A percentile compares a stretch with the other conserved stretches of the same genome.
phyloP scores from a whole-genome alignment of 2,113 vertebrate genomes.

The Trematomus loennbergii region DNA sequence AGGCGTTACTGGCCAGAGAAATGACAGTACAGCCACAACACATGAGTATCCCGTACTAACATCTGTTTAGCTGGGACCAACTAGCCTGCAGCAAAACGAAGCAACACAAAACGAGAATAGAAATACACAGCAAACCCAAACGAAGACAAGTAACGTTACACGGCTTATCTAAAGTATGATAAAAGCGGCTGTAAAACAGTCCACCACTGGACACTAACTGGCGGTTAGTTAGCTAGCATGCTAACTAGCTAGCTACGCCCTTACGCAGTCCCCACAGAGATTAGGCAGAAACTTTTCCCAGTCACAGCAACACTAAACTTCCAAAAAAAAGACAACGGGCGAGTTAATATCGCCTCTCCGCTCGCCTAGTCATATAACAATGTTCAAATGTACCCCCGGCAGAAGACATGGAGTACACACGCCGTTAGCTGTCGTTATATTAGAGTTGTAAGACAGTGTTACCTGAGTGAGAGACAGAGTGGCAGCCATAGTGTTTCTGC shows the following conservation, averaged over 20 bases:
- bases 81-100: slow-evolving; percentile 41
- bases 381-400: neutral
- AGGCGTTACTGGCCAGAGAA: slow-evolving; percentile 13
- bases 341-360: slow-evolving; percentile 10
- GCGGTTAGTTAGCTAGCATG: slow-evolving; percentile 69
- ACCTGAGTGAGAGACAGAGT: slow-evolving; percentile 95
- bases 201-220: slow-evolving; percentile 65
- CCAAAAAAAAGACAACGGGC: slow-evolving; percentile 43
- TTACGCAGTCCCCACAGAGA: slow-evolving; percentile 83
- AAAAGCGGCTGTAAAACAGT: slow-evolving; percentile 31
- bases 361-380: neutral
- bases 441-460: slow-evolving; percentile 77
- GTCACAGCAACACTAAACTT: slow-evolving; percentile 78
- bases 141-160: neutral
- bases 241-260: slow-evolving; percentile 85
- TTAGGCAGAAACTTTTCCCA: slow-evolving; percentile 85
- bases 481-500: slow-evolving; percentile 96
- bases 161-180: slow-evolving; percentile 1
- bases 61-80: slow-evolving; percentile 18
- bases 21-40: slow-evolving; percentile 68
- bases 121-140: neutral
- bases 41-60: slow-evolving; percentile 52
- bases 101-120: neutral
- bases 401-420: neutral
- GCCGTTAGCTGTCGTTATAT: slow-evolving; percentile 42